These are phyloP conservation scores for Sigmodon hispidus DNA, from an alignment of 2,113 vertebrate species.

Conservation along the genomic window DNA sequence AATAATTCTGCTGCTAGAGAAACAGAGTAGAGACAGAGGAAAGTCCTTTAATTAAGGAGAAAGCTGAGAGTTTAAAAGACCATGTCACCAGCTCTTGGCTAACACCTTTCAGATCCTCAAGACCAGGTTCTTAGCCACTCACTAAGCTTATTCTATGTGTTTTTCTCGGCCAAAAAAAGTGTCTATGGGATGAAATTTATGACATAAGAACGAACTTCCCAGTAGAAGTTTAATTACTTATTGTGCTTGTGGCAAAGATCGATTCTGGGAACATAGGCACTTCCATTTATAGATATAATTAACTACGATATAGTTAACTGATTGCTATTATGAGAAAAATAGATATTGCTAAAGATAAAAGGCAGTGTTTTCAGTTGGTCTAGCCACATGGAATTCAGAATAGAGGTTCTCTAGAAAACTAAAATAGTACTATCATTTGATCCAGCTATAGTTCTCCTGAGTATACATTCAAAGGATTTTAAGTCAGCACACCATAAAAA, in stretches of 20 bases:
- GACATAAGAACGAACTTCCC: neutral
- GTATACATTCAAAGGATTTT: neutral
- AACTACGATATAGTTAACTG: slow-evolving; percentile 26
- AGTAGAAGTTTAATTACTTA: neutral
- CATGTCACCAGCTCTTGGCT: neutral
- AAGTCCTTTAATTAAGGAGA: slow-evolving; percentile 15
- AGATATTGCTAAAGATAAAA: slow-evolving; percentile 50
- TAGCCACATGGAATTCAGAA: neutral
- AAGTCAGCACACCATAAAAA: neutral
- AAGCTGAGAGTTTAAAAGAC: neutral
- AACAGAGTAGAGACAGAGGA: neutral
- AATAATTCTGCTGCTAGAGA: neutral
- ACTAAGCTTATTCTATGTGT: neutral
- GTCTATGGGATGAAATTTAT: neutral
- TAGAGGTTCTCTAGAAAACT: neutral
- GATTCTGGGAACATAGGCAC: neutral
- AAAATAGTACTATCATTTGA: neutral
- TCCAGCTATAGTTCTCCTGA: neutral
- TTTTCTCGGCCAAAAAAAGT: neutral
- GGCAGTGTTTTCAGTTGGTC: neutral
- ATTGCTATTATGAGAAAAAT: slow-evolving; percentile 40
- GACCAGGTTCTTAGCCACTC: neutral
- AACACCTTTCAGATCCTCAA: neutral
- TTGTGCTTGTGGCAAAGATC: neutral
- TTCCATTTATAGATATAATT: neutral